Evolutionary conservation across 2,797 vertebrate species (phyloP).

Genomic region (Crenichthys baileyi): DNA sequence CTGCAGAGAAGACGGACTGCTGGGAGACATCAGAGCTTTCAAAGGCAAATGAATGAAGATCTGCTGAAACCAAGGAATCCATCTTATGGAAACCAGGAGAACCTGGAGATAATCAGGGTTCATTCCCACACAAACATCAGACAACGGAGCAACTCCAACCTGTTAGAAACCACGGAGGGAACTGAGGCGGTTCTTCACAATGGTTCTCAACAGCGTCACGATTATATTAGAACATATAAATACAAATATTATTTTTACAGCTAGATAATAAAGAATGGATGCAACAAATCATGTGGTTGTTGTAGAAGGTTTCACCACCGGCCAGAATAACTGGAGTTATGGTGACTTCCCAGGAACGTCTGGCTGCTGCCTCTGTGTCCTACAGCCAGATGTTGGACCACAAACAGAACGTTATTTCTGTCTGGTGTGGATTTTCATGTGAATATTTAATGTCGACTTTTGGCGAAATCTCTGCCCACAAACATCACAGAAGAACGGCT

Average conservation of each 20-base stretch:
- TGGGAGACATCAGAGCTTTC: no score
- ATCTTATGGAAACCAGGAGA: no score
- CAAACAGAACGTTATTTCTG: background rate
- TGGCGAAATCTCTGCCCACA: constrained; percentile 3
- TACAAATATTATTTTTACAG: background rate
- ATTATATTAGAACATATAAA: background rate
- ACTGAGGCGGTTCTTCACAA: background rate
- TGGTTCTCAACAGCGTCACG: background rate
- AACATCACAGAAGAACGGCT: background rate
- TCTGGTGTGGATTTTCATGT: constrained; percentile 4
- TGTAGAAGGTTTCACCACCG: background rate
- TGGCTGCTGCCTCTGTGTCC: background rate
- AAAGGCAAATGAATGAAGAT: no score
- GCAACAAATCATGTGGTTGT: background rate
- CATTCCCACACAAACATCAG: no score
- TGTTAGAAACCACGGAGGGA: background rate
- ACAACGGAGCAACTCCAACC: no score
- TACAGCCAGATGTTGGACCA: background rate
- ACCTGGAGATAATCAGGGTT: no score
- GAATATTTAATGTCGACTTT: background rate
- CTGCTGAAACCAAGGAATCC: no score
- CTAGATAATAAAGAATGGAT: background rate
- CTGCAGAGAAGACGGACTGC: no score
- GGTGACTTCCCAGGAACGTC: background rate
- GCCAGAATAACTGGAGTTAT: background rate